Evolutionary conservation across 92 coral and sea anemone genomes (phyloP).

Genomic region (Umimayanthus chanpuru): DNA sequence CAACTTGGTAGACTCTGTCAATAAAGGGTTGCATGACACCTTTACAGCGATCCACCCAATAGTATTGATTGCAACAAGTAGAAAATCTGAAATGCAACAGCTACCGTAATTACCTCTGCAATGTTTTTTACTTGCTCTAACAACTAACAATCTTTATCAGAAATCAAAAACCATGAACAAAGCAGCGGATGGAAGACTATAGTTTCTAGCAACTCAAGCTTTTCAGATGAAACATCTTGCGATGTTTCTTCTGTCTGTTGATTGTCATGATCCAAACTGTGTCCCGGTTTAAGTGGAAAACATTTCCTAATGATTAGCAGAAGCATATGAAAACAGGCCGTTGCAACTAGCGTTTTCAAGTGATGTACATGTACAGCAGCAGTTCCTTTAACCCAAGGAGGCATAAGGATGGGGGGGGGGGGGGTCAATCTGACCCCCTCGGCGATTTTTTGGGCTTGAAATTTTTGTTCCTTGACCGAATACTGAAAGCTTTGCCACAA

Average conservation of each 20-base stretch:
- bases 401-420: too few relatives aligned
- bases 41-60: slow-evolving; percentile 11
- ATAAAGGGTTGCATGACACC: slow-evolving; percentile 60
- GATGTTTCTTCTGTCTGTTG: not conserved
- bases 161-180: slow-evolving; percentile 39
- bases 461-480: too few relatives aligned
- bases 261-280: not conserved
- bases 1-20: slow-evolving; percentile 47
- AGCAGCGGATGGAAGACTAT: slow-evolving; percentile 21
- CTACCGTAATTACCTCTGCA: slow-evolving; percentile 39
- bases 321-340: slow-evolving; percentile 53
- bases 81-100: slow-evolving; percentile 45
- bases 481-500: too few relatives aligned
- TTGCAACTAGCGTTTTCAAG: slow-evolving; percentile 20
- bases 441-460: too few relatives aligned
- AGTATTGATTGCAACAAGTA: slow-evolving; percentile 45
- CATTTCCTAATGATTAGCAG: slow-evolving; percentile 19
- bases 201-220: slow-evolving; percentile 8
- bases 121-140: not conserved
- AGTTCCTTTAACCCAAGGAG: not conserved
- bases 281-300: not conserved
- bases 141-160: slow-evolving; percentile 1
- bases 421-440: too few relatives aligned
- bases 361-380: not conserved
- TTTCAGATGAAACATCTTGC: not conserved